These are phyloP conservation scores for Syngnathus rostellatus DNA, from an alignment of 2,797 vertebrate species.

Conservation along the genomic window DNA sequence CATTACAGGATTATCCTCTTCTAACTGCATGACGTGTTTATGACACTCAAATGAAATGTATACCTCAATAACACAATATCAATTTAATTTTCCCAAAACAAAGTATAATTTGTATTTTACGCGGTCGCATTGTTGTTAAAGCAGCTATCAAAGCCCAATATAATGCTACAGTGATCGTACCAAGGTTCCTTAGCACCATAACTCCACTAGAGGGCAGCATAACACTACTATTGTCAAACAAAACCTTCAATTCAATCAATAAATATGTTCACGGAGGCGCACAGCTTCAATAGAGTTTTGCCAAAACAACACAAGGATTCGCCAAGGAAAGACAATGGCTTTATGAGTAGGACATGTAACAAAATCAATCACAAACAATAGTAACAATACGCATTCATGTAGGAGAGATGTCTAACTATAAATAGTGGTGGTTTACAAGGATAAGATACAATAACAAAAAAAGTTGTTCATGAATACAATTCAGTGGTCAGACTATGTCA, in stretches of 20 bases:
- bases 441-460: constrained; percentile 34
- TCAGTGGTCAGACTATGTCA: constrained; percentile 42
- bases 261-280: too few species aligned
- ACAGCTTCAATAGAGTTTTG: too few species aligned
- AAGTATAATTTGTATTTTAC: background rate
- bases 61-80: background rate
- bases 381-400: constrained; percentile 41
- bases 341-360: constrained; percentile 49
- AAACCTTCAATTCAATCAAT: too few species aligned
- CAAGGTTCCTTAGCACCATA: too few species aligned
- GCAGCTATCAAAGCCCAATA: background rate
- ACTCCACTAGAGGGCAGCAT: too few species aligned
- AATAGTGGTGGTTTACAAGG: constrained; percentile 37
- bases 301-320: constrained; percentile 5
- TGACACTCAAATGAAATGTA: background rate
- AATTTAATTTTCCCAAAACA: background rate
- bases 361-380: constrained; percentile 44
- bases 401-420: constrained; percentile 37
- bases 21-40: background rate
- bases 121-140: background rate
- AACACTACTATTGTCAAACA: too few species aligned
- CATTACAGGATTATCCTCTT: background rate
- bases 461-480: constrained; percentile 46
- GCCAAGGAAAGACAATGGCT: constrained; percentile 39
- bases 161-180: background rate